These are phyloP conservation scores for Habrosyne pyritoides DNA, from an alignment of 2,888 invertebrate species.

Conservation along the genomic window DNA sequence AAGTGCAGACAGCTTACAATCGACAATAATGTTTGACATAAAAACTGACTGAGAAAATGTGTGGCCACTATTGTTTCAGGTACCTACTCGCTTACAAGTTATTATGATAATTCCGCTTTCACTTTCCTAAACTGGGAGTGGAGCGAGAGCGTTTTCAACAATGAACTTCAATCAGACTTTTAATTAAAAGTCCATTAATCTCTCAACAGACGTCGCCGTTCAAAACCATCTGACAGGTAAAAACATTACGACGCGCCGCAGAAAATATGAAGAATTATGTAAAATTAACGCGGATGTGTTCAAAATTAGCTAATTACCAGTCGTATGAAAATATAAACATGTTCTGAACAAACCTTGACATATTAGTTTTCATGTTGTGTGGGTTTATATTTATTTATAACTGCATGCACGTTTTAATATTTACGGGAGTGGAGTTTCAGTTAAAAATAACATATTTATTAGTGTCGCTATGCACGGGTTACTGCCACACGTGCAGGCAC, in stretches of 20 bases:
- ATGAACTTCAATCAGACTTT: slow-evolving; percentile 3
- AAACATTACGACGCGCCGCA: neutral
- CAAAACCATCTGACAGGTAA: neutral
- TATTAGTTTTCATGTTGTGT: slow-evolving; percentile 61
- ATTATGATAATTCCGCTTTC: slow-evolving; percentile 37
- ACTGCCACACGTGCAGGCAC: neutral
- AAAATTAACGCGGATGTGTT: slow-evolving; percentile 40
- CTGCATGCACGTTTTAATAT: slow-evolving; percentile 11
- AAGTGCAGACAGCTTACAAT: slow-evolving; percentile 29
- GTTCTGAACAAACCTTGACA: slow-evolving; percentile 70
- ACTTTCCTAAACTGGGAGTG: slow-evolving; percentile 31
- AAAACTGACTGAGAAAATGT: slow-evolving; percentile 36
- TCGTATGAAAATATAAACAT: slow-evolving; percentile 53
- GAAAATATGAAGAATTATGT: slow-evolving; percentile 7
- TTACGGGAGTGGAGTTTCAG: slow-evolving; percentile 17
- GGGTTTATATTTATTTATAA: slow-evolving; percentile 61
- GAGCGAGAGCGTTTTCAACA: slow-evolving; percentile 5
- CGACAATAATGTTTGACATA: slow-evolving; percentile 33
- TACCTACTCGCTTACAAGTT: slow-evolving; percentile 19
- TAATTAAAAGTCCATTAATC: slow-evolving; percentile 3
- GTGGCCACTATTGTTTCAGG: slow-evolving; percentile 48
- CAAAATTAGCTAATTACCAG: slow-evolving; percentile 56
- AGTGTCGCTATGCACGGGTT: slow-evolving; percentile 21
- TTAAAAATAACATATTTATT: slow-evolving; percentile 26
- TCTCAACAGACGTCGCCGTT: neutral